Evolutionary conservation across 2,888 invertebrate species (phyloP).

Genomic region (Antheraea assamensis): DNA sequence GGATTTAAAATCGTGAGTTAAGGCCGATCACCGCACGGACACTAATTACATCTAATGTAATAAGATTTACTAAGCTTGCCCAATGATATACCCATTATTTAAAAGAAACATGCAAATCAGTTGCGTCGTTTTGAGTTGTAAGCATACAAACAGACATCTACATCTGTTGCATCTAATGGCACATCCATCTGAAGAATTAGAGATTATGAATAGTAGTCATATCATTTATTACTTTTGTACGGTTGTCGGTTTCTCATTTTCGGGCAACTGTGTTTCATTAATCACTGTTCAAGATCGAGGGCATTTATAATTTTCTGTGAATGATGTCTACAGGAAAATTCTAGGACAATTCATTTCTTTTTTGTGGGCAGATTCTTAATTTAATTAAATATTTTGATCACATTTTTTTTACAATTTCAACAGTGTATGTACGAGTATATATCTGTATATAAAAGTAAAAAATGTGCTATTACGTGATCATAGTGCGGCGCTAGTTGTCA

Average conservation of each 20-base stretch:
- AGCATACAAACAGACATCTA: too few species aligned
- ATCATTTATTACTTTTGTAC: not conserved
- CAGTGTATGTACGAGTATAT: not conserved
- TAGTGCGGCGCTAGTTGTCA: too few species aligned
- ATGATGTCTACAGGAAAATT: not conserved
- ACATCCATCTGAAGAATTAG: not conserved
- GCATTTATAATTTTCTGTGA: not conserved
- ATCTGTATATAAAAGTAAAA: too few species aligned
- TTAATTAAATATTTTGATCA: not conserved
- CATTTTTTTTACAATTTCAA: not conserved
- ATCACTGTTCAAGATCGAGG: not conserved
- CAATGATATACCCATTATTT: too few species aligned
- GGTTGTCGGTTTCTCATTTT: not conserved
- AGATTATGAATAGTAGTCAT: not conserved
- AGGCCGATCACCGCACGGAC: too few species aligned
- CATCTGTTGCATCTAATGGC: not conserved
- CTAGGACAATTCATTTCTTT: not conserved
- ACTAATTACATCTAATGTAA: too few species aligned
- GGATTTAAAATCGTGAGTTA: too few species aligned
- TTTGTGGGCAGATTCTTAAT: not conserved
- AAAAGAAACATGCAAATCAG: too few species aligned
- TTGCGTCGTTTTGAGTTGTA: too few species aligned
- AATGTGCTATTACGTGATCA: too few species aligned
- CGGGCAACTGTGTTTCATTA: not conserved
- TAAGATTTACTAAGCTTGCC: too few species aligned